Conservation (phyloP, 2,797 vertebrate genomes). For the Argentina silus region DNA sequence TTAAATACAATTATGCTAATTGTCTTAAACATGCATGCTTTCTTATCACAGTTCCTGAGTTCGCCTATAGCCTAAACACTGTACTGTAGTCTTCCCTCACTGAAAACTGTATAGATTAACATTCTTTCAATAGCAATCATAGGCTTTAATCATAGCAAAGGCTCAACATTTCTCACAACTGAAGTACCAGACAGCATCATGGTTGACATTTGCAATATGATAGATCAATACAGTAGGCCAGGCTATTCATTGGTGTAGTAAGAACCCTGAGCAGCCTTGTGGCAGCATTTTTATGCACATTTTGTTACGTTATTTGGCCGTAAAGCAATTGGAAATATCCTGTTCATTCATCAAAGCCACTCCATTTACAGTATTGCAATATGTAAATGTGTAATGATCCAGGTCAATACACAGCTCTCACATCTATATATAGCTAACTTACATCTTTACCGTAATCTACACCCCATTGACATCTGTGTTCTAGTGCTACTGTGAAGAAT, state of each 20-base stretch:
- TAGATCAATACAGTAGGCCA: background rate
- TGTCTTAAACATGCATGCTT: background rate
- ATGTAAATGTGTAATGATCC: conserved; percentile 20
- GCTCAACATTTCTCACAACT: background rate
- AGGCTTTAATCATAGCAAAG: background rate
- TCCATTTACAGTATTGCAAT: background rate
- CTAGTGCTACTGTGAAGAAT: background rate
- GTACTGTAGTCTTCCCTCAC: background rate
- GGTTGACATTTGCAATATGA: background rate
- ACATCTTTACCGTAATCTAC: conserved; percentile 39
- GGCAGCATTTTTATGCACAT: background rate
- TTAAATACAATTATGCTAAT: background rate
- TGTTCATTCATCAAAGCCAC: background rate
- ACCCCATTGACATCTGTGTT: conserved; percentile 27
- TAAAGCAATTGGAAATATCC: background rate
- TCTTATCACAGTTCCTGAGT: background rate
- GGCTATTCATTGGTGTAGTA: background rate
- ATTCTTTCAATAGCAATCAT: background rate
- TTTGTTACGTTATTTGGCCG: background rate
- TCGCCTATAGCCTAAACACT: no score
- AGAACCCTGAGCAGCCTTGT: background rate
- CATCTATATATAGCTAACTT: conserved; percentile 38
- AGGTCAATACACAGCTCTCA: conserved; percentile 23
- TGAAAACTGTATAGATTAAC: background rate
- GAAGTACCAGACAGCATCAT: background rate